These are phyloP conservation scores for Tiphia femorata DNA, from an alignment of 2,888 invertebrate genomes.

Conservation along the genomic window DNA sequence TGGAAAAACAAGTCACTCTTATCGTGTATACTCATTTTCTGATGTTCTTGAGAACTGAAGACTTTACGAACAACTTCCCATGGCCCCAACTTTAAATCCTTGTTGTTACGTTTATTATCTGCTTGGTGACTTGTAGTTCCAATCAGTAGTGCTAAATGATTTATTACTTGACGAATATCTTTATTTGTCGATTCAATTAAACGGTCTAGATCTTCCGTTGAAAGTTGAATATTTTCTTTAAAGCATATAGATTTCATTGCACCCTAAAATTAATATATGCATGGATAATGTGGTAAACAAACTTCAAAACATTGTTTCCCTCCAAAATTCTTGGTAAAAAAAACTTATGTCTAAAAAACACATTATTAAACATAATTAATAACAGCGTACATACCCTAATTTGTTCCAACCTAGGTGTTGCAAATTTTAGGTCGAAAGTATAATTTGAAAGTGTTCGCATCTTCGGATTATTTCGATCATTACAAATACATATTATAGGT, in stretches of 20 bases:
- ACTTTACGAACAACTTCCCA: constrained; percentile 95
- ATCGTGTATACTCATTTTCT: constrained; percentile 82
- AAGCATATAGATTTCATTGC: constrained; percentile 92
- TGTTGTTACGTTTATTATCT: constrained; percentile 69
- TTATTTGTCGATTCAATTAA: constrained; percentile 90
- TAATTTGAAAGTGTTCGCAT: constrained; percentile 94
- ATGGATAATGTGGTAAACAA: too few relatives aligned
- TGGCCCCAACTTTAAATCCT: constrained; percentile 90
- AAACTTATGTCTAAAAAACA: neutral
- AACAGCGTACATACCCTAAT: constrained; percentile 77
- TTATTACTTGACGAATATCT: constrained; percentile 94
- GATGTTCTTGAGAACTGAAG: constrained; percentile 85
- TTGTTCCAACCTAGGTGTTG: constrained; percentile 87
- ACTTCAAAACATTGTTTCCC: too few relatives aligned
- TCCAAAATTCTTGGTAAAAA: too few relatives aligned
- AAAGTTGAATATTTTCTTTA: constrained; percentile 88
- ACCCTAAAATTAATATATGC: constrained; percentile 71
- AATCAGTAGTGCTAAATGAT: constrained; percentile 87
- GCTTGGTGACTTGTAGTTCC: constrained; percentile 45
- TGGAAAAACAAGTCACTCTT: constrained; percentile 94
- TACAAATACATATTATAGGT: constrained; percentile 97
- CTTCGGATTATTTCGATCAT: constrained; percentile 93
- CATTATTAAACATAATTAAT: constrained; percentile 1
- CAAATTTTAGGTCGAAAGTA: constrained; percentile 92
- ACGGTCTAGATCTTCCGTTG: constrained; percentile 82